Percentiles rank a stretch among this genome's conserved stretches.
Conservation (phyloP, 2,888 invertebrate species). For the Proisotoma minuta region DNA sequence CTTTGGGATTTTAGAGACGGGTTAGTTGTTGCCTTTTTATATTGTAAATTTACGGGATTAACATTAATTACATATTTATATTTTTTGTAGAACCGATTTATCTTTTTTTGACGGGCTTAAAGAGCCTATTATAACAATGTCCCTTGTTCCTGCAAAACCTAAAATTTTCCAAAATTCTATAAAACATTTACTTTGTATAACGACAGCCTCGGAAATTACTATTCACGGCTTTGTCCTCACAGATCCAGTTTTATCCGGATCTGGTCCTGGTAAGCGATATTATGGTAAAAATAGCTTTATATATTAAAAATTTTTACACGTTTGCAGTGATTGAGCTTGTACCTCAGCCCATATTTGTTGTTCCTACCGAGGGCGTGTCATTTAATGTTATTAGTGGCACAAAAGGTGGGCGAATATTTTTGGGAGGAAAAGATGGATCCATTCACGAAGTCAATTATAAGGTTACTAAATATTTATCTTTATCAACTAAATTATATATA, state of each 20-base stretch:
- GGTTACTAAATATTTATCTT: too few species aligned
- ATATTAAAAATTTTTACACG: too few species aligned
- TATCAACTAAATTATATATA: neutral
- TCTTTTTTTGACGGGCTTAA: constrained; percentile 94
- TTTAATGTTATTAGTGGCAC: constrained; percentile 79
- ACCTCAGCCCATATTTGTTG: constrained; percentile 87
- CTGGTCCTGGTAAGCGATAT: constrained; percentile 11
- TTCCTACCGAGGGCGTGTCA: constrained; percentile 82
- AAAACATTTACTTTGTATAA: constrained; percentile 81
- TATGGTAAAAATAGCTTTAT: neutral
- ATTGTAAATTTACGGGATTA: neutral
- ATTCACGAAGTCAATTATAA: constrained; percentile 93
- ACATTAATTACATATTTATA: constrained; percentile 6
- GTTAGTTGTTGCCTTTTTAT: constrained; percentile 49
- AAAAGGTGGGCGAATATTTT: constrained; percentile 79
- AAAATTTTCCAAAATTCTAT: constrained; percentile 87
- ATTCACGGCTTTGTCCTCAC: constrained; percentile 66
- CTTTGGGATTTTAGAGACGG: constrained; percentile 96
- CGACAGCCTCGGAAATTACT: constrained; percentile 91
- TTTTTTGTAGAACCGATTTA: constrained; percentile 69
- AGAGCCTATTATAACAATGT: constrained; percentile 90
- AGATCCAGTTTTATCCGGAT: constrained; percentile 21
- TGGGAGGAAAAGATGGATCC: constrained; percentile 90
- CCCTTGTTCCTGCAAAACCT: constrained; percentile 75
- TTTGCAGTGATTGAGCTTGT: constrained; percentile 73